Evolutionary conservation across 1,140 invertebrate species (phyloP).

Genomic region (Stegodyphus dumicola): DNA sequence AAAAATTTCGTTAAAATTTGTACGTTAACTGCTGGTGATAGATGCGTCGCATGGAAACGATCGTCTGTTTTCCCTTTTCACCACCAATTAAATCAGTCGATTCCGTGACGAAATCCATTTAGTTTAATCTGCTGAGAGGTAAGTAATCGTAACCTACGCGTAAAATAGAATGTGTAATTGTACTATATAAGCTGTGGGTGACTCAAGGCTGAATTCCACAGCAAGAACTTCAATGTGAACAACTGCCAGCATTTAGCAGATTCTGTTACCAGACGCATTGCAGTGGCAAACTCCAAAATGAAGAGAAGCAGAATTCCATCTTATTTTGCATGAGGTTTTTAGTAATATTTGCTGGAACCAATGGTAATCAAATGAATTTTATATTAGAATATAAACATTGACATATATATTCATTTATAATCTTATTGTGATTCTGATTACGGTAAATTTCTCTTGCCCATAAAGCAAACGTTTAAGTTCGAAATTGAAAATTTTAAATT

Average conservation of each 20-base stretch:
- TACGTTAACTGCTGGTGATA: not conserved
- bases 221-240: no score
- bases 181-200: constrained; percentile 18
- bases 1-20: not conserved
- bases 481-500: no score
- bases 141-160: constrained; percentile 33
- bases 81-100: constrained; percentile 27
- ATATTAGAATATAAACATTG: no score
- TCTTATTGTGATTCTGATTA: no score
- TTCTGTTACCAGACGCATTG: no score
- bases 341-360: constrained; percentile 19
- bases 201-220: no score
- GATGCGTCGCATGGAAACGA: constrained; percentile 35
- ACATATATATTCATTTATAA: no score
- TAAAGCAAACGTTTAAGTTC: no score
- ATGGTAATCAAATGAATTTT: constrained; percentile 13
- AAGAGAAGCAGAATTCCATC: no score
- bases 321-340: constrained; percentile 12
- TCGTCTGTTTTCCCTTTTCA: constrained; percentile 37
- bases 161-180: constrained; percentile 23
- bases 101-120: constrained; percentile 41
- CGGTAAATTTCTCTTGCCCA: no score
- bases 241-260: no score
- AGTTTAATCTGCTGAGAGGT: constrained; percentile 16
- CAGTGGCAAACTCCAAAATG: no score